These are phyloP conservation scores for Chrysolina americana DNA, from an alignment of 2,888 invertebrate species.

Conservation along the genomic window DNA sequence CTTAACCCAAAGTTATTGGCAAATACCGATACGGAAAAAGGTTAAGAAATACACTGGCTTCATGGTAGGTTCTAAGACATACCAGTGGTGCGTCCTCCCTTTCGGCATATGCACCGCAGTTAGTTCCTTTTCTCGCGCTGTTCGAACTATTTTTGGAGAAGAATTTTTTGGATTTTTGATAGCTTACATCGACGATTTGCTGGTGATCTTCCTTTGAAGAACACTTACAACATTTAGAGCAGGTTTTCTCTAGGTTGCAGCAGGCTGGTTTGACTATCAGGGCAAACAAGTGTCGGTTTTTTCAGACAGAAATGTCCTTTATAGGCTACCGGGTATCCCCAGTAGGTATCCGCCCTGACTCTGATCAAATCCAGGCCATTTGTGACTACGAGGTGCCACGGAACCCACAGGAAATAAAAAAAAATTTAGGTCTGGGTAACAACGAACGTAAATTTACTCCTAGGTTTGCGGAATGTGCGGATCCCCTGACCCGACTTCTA, in stretches of 20 bases:
- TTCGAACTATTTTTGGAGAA: not conserved
- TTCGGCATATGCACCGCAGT: slow-evolving; percentile 4
- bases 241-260: too few species aligned
- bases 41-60: too few species aligned
- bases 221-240: slow-evolving; percentile 11
- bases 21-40: slow-evolving; percentile 1
- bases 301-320: slow-evolving; percentile 16
- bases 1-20: slow-evolving; percentile 17
- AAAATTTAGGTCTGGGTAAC: slow-evolving; percentile 11
- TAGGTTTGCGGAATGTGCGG: slow-evolving; percentile 13
- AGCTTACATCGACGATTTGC: slow-evolving; percentile 12
- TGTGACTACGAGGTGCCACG: not conserved
- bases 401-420: too few species aligned
- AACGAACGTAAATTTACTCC: slow-evolving; percentile 9
- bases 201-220: too few species aligned
- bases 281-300: slow-evolving; percentile 10
- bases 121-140: slow-evolving; percentile 1
- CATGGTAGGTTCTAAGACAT: too few species aligned
- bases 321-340: slow-evolving; percentile 5
- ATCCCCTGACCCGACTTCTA: not conserved
- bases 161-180: slow-evolving; percentile 8
- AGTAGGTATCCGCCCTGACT: slow-evolving; percentile 9
- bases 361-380: not conserved
- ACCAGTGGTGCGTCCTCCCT: too few species aligned
- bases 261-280: slow-evolving; percentile 16